Percentiles rank a stretch among this genome's conserved stretches.
Evolutionary conservation across 1,140 invertebrate species (phyloP).

Genomic region (Drosophila navojoa): DNA sequence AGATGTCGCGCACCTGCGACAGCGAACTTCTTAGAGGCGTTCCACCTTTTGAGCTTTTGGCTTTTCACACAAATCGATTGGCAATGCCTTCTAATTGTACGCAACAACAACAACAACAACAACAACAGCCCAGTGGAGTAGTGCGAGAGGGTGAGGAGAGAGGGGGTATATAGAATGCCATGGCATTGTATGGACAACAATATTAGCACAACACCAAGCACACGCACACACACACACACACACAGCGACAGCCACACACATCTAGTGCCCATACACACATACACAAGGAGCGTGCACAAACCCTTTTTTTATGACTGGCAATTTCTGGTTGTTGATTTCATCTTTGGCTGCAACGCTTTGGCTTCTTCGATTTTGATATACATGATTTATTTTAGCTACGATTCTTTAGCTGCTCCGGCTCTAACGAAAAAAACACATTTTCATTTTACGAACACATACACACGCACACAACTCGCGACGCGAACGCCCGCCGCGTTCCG

Average conservation of each 20-base stretch:
- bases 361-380: constrained; percentile 64
- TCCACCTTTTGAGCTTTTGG: constrained; percentile 71
- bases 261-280: not conserved
- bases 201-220: constrained; percentile 62
- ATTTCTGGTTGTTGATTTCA: constrained; percentile 80
- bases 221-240: constrained; percentile 21
- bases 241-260: not conserved
- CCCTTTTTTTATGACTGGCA: constrained; percentile 81
- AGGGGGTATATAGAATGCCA: constrained; percentile 35
- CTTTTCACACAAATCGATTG: constrained; percentile 82
- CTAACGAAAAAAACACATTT: constrained; percentile 49
- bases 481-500: constrained; percentile 62
- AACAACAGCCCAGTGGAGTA: not conserved
- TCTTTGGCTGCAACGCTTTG: constrained; percentile 73
- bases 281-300: constrained; percentile 50
- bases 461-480: constrained; percentile 64
- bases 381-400: constrained; percentile 68
- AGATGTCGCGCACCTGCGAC: constrained; percentile 73
- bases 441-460: constrained; percentile 32
- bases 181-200: constrained; percentile 51
- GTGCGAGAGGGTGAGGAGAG: constrained; percentile 1
- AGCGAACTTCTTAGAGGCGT: constrained; percentile 47
- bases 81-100: constrained; percentile 82
- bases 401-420: constrained; percentile 29
- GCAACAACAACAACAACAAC: constrained; percentile 47